Conservation (phyloP, 1,140 invertebrate species). For the Euwallacea fornicatus region DNA sequence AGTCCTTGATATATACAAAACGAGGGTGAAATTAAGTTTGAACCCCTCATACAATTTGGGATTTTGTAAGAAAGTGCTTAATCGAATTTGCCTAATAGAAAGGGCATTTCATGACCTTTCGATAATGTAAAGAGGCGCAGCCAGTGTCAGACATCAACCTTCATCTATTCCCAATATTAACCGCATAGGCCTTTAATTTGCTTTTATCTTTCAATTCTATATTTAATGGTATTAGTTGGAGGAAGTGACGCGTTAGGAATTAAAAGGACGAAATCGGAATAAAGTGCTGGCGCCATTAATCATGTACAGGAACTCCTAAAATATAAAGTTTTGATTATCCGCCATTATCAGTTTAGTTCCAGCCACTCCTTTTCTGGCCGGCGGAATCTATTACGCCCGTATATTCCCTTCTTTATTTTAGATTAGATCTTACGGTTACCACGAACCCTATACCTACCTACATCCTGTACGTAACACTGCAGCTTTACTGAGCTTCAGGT, state of each 20-base stretch:
- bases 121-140: conserved; percentile 19
- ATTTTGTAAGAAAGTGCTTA: too few species aligned
- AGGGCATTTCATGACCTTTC: conserved; percentile 15
- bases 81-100: neutral
- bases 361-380: conserved; percentile 35
- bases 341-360: conserved; percentile 39
- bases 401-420: conserved; percentile 37
- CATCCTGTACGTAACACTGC: conserved; percentile 19
- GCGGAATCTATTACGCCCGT: conserved; percentile 35
- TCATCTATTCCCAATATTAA: conserved; percentile 30
- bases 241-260: conserved; percentile 39
- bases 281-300: conserved; percentile 36
- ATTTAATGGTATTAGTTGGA: conserved; percentile 37
- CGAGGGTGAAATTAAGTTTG: too few species aligned
- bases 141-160: conserved; percentile 27
- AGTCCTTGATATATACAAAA: too few species aligned
- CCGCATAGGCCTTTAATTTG: conserved; percentile 34
- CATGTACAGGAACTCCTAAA: conserved; percentile 39
- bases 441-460: conserved; percentile 16
- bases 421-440: conserved; percentile 35
- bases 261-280: conserved; percentile 39
- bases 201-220: conserved; percentile 37
- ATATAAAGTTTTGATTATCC: conserved; percentile 41
- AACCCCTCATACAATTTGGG: too few species aligned
- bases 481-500: conserved; percentile 28